Evolutionary conservation across 2,113 vertebrate genomes (phyloP).

Genomic region (Patagioenas fasciata): DNA sequence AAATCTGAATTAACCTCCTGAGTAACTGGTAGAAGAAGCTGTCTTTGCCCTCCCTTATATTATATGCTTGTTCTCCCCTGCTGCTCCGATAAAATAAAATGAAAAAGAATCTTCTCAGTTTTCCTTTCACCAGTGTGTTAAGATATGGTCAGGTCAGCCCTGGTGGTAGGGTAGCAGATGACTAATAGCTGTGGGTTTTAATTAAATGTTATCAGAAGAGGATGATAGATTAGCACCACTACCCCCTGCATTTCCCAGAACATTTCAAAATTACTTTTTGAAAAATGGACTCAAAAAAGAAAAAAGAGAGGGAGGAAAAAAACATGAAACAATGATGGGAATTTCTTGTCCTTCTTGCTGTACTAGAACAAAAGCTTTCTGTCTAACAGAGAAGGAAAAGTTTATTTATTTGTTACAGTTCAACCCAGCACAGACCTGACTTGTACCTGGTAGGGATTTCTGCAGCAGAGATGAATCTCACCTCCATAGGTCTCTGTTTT

Average conservation of each 20-base stretch:
- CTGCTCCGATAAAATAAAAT: constrained; percentile 35
- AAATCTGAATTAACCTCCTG: neutral
- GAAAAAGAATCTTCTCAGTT: constrained; percentile 29
- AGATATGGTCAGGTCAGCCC: constrained; percentile 41
- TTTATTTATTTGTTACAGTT: neutral
- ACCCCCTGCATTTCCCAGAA: constrained; percentile 55
- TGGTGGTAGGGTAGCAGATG: constrained; percentile 47
- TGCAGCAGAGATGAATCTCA: neutral
- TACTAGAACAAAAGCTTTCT: constrained; percentile 36
- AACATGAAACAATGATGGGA: constrained; percentile 54
- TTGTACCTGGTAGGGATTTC: neutral
- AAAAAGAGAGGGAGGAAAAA: neutral
- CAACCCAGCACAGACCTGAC: neutral
- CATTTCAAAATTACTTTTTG: constrained; percentile 70
- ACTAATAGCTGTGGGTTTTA: constrained; percentile 61
- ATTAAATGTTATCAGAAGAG: constrained; percentile 67
- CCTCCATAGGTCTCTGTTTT: neutral
- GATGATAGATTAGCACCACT: constrained; percentile 53
- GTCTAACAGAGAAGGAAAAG: neutral
- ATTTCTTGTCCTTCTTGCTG: constrained; percentile 16
- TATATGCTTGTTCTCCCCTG: constrained; percentile 21
- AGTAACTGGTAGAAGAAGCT: constrained; percentile 27
- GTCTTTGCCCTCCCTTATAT: constrained; percentile 11
- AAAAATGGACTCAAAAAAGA: constrained; percentile 54
- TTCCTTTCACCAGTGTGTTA: constrained; percentile 55